Evolutionary conservation across 2,113 vertebrate genomes (phyloP), one percentile per base, ranked within the genome.

Genomic region (Phylloscopus trochilus): DNA sequence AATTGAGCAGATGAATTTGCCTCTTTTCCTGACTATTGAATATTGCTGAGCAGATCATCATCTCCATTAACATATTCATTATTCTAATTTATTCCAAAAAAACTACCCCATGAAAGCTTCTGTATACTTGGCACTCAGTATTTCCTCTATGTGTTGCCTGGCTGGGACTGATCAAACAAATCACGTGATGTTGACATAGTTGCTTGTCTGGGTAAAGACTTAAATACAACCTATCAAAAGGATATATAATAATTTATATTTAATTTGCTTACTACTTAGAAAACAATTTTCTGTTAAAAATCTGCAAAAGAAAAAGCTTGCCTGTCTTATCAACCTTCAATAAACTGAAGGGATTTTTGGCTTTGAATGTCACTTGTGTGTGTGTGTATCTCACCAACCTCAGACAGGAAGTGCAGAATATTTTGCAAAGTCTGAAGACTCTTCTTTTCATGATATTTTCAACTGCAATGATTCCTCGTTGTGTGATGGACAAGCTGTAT

Each of bases 1-100:
- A 95, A 87, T 80, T 91, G 82, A 91, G 37, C 67, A 94, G 58
- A 91, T 68, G 19, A 85, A 87, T 92, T 89, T 84, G 17, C 77
- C 37, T 84, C 52, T 92, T 94, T 88, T 89, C 70, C 37, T 93
- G 64, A 73, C 44, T 91, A 26, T 33, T 46, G 60, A 93, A 81
- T 93, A 64, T 67, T 78, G 46, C n/a, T 69, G 69, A 91, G 69
- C 43, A 92, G 66, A 82, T 78, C 80, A 44, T 60, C 47, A 89
- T 93, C 81, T 64, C 33, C 51, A 68, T 89, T 94, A 94, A 81
- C 22, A 31, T 81, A 91, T 92, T 96, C 83, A 93, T 93, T 95
- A 91, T 91, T 89, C 44, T 84, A 92, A 92, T 83, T 66, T 90
- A 90, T 85, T 69, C 83, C 81, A 51, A 93, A 93, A 93, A 95